Percentiles rank a stretch among this genome's conserved stretches.
Conservation (phyloP, 2,888 invertebrate genomes). For the Callosobruchus maculatus region DNA sequence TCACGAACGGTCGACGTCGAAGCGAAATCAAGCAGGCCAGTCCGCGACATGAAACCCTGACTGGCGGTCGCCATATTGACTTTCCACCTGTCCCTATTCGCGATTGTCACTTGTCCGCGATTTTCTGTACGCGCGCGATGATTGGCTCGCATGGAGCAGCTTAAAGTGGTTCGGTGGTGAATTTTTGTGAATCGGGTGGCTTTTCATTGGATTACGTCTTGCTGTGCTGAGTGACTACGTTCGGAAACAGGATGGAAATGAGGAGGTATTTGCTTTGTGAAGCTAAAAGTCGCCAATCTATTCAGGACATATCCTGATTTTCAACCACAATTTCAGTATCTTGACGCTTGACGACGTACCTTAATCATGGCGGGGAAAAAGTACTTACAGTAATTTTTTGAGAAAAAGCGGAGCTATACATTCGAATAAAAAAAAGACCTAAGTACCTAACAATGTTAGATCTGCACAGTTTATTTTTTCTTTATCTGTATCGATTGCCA, state of each 20-base stretch:
- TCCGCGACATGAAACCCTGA: background rate
- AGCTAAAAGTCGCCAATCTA: too few species aligned
- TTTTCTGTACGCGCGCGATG: background rate
- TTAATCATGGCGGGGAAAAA: too few species aligned
- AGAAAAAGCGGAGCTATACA: too few species aligned
- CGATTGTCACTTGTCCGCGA: background rate
- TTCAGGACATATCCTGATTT: too few species aligned
- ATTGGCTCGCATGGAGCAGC: background rate
- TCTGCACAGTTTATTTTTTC: too few species aligned
- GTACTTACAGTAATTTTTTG: too few species aligned
- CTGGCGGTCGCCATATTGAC: background rate
- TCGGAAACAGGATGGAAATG: background rate
- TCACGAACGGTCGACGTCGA: background rate
- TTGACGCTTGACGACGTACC: too few species aligned
- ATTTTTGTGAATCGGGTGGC: background rate
- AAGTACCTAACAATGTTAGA: too few species aligned
- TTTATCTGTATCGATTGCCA: too few species aligned
- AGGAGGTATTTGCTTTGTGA: background rate
- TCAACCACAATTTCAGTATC: too few species aligned
- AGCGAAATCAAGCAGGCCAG: background rate
- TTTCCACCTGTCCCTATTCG: background rate
- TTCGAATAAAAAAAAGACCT: too few species aligned
- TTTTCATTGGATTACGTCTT: background rate
- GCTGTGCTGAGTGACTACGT: background rate
- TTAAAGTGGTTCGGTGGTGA: background rate